These are phyloP conservation scores for Antedon mediterranea DNA, from an alignment of 53 echinoderm and acorn worm genomes.

Conservation along the genomic window DNA sequence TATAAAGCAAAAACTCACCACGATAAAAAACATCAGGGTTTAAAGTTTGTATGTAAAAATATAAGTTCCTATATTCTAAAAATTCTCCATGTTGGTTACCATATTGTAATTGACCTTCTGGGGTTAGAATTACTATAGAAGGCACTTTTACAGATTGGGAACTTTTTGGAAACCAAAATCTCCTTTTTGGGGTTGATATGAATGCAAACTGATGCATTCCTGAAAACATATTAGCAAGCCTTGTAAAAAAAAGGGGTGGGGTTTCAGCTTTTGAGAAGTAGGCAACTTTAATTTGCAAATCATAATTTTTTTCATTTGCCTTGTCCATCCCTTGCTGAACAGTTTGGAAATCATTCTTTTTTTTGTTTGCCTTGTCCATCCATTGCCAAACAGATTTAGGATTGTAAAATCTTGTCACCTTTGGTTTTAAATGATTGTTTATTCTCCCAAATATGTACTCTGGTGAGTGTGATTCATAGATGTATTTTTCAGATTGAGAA, in stretches of 20 bases:
- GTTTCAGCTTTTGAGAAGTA: slow-evolving; percentile 29
- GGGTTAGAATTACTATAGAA: slow-evolving; percentile 32
- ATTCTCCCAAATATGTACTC: slow-evolving; percentile 62
- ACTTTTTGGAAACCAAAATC: no score
- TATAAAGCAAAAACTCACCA: slow-evolving; percentile 49
- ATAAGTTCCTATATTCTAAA: slow-evolving; percentile 38
- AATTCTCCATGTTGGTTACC: slow-evolving; percentile 46
- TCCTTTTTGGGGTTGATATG: background rate
- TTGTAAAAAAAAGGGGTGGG: slow-evolving; percentile 56
- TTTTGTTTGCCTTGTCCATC: slow-evolving; percentile 12
- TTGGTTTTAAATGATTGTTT: slow-evolving; percentile 36
- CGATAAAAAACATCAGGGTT: slow-evolving; percentile 47
- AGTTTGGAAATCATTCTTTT: background rate
- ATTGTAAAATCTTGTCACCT: slow-evolving; percentile 16
- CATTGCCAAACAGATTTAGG: slow-evolving; percentile 8
- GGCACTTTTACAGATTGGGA: slow-evolving; percentile 4
- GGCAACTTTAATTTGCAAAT: slow-evolving; percentile 19
- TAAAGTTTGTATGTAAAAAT: slow-evolving; percentile 46
- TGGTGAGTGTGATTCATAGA: slow-evolving; percentile 33
- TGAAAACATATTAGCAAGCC: slow-evolving; percentile 60
- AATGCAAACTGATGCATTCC: slow-evolving; percentile 62
- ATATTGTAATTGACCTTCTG: slow-evolving; percentile 45
- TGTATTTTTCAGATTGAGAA: slow-evolving; percentile 66
- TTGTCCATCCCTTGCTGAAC: slow-evolving; percentile 19
- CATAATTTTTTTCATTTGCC: no score